Percentiles rank a stretch among this genome's conserved stretches.
Evolutionary conservation across 2,113 vertebrate genomes (phyloP).

Genomic region (Chroicocephalus ridibundus): DNA sequence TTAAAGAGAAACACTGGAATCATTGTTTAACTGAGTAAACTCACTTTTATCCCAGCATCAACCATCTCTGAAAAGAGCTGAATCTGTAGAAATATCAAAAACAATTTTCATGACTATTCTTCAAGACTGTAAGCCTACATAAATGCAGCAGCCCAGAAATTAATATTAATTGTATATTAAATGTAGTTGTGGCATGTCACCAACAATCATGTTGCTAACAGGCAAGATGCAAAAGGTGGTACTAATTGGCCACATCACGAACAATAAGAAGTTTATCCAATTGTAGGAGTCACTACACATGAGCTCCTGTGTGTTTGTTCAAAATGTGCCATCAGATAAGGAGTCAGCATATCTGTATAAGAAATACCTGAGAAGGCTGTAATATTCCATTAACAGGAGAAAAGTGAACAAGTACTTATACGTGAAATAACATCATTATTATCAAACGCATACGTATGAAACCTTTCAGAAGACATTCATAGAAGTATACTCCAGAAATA

Average conservation of each 20-base stretch:
- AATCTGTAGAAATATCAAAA: neutral
- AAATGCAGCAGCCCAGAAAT: neutral
- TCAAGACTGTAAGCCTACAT: neutral
- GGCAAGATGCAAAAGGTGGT: neutral
- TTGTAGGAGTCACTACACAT: neutral
- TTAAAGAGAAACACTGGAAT: neutral
- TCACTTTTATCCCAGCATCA: neutral
- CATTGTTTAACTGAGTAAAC: neutral
- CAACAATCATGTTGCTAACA: neutral
- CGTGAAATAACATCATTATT: neutral
- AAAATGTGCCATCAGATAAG: neutral
- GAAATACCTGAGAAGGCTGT: neutral
- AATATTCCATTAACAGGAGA: neutral
- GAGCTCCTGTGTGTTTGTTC: neutral
- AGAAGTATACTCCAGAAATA: neutral
- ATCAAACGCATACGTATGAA: neutral
- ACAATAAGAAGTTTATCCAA: neutral
- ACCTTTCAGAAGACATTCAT: neutral
- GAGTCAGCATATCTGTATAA: neutral
- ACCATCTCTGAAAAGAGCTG: neutral
- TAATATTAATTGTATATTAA: neutral
- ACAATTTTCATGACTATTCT: neutral
- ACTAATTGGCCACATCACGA: neutral
- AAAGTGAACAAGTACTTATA: neutral
- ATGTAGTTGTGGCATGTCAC: neutral